Base-by-base conservation (phyloP, 2,113 vertebrate species). In the Numida meleagris region DNA sequence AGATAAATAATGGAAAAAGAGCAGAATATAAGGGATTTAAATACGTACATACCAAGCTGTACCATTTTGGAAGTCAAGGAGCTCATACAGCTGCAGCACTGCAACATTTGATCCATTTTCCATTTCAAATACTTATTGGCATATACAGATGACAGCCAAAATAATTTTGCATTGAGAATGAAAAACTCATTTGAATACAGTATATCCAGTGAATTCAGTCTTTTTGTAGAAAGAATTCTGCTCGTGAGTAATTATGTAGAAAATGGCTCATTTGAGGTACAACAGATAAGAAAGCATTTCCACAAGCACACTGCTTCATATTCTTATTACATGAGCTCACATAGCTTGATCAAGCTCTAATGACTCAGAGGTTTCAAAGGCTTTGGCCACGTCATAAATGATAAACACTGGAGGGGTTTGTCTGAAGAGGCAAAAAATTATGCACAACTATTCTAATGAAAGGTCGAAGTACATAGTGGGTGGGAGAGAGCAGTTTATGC, bases 141-240 rank as follows among this genome's bases (percentile, higher is more conserved):
- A 74, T 20, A 50, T 82, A 67, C 27, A 70, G 65, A 61, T 87
- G 50, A 68, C 40, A 77, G 53, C 18, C 45, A 38, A 4, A 91
- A 90, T 27, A 51, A 59, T 62, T 59, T 84, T 81, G 34, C 45
- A 36, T 67, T 86, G 66, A 53, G 58, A 86, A 72, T 50, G 65
- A 82, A 88, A 94, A 73, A 48, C 53, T 82, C 68, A 70, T 94
- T 81, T 86, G n/a, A 89, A 83, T n/a, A 43, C 19, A 12, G n/a
- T 53, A 72, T 46, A 34, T 9, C 34, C 6, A 12, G 27, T 34
- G 4, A 19, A 46, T 90, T 88, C 59, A 14, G 14, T 89, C n/a
- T 59, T 92, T 79, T 94, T 84, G 27, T 65, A 71, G 45, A 78
- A 88, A 86, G 82, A 65, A 14, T 36, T 43, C 63, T 53, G 23